These are phyloP conservation scores for Nomada hirtipes DNA, from an alignment of 2,888 invertebrate species.

Conservation along the genomic window DNA sequence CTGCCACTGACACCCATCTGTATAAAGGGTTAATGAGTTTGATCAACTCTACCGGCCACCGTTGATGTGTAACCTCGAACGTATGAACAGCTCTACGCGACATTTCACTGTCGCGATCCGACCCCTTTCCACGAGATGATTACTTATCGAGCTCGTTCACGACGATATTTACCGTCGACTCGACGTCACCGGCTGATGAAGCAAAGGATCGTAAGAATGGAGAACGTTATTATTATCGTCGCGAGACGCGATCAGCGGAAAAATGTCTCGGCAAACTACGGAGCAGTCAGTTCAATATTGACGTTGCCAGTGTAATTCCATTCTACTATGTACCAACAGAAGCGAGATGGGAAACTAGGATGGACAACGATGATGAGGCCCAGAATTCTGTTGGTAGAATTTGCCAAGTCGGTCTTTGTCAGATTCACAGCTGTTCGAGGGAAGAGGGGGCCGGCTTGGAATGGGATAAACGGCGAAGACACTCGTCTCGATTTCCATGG, in stretches of 20 bases:
- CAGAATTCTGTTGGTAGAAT: constrained; percentile 55
- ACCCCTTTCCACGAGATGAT: neutral
- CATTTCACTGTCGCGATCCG: neutral
- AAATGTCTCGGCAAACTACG: constrained; percentile 54
- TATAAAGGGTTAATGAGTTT: constrained; percentile 18
- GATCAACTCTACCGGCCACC: neutral
- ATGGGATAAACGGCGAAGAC: constrained; percentile 37
- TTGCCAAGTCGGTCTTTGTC: constrained; percentile 51
- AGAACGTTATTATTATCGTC: constrained; percentile 23
- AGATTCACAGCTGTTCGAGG: constrained; percentile 39
- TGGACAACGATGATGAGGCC: neutral
- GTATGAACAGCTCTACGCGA: neutral
- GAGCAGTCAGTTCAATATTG: constrained; percentile 55
- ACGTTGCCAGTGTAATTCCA: constrained; percentile 61
- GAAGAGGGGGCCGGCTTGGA: neutral
- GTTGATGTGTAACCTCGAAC: no score
- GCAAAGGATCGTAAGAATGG: neutral
- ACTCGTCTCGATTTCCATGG: constrained; percentile 58
- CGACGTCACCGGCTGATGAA: neutral
- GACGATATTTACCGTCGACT: constrained; percentile 21
- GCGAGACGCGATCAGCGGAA: constrained; percentile 13
- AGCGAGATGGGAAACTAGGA: neutral
- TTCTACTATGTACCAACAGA: constrained; percentile 39
- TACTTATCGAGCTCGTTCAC: constrained; percentile 7
- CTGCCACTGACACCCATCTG: neutral